Conservation (phyloP, 1,140 invertebrate genomes). For the Apis mellifera region Amel_HAv3.1 CM009931.2:24135501-24136000, state of each 20-base stretch:
- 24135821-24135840: slow-evolving; percentile 81
- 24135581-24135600: too few species aligned
- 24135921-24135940: slow-evolving; percentile 60
- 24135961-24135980: slow-evolving; percentile 58
- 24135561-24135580: not conserved
- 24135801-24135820: slow-evolving; percentile 75
- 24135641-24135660: not conserved
- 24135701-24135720: not conserved
- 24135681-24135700: too few species aligned
- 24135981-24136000: slow-evolving; percentile 57
- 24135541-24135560: not conserved
- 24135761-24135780: slow-evolving; percentile 4
- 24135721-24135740: not conserved
- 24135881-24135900: slow-evolving; percentile 79
- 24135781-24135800: slow-evolving; percentile 69
- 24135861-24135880: slow-evolving; percentile 83
- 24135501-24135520: too few species aligned
- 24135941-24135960: slow-evolving; percentile 56
- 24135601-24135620: not conserved
- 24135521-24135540: too few species aligned
- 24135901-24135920: slow-evolving; percentile 70
- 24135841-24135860: slow-evolving; percentile 84
- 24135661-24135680: not conserved
- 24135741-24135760: slow-evolving; percentile 27
- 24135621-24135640: too few species aligned